These are phyloP conservation scores for Willisornis vidua DNA, from an alignment of 2,113 vertebrate genomes.

Conservation along the genomic window DNA sequence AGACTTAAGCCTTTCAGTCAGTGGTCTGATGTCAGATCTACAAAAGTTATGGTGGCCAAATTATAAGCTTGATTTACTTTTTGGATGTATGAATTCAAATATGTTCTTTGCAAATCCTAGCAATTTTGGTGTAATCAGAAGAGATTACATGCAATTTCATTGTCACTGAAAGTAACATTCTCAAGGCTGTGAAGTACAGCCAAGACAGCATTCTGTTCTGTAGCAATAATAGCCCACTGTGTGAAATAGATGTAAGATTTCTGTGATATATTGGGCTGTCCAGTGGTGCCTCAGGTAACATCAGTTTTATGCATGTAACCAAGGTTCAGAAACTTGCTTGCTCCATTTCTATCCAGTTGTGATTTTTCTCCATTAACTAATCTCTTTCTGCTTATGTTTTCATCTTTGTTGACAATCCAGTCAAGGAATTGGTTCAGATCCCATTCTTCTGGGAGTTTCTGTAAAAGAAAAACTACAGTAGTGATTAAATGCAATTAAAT, in stretches of 20 bases:
- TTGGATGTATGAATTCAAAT: slow-evolving; percentile 23
- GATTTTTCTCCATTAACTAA: not conserved
- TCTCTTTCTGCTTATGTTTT: not conserved
- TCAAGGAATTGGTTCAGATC: not conserved
- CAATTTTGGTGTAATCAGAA: slow-evolving; percentile 46
- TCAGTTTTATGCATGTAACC: not conserved
- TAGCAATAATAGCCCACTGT: not conserved
- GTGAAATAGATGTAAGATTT: slow-evolving; percentile 13
- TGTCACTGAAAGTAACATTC: slow-evolving; percentile 30
- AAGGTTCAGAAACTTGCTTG: not conserved
- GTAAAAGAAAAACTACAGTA: not conserved
- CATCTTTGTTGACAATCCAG: not conserved
- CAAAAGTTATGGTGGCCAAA: slow-evolving; percentile 11
- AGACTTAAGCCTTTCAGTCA: not conserved
- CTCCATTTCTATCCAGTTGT: not conserved
- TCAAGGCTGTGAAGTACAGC: not conserved
- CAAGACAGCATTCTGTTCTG: not conserved
- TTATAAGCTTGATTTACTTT: slow-evolving; percentile 43
- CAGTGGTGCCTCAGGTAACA: not conserved
- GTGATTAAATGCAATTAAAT: not conserved
- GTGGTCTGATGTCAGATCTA: slow-evolving; percentile 16
- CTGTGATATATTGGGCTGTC: not conserved
- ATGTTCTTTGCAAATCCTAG: slow-evolving; percentile 32
- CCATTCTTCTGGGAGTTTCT: not conserved
- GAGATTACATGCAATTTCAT: slow-evolving; percentile 25